Conservation (phyloP, 2,888 invertebrate species). For the Aricia artaxerxes region DNA sequence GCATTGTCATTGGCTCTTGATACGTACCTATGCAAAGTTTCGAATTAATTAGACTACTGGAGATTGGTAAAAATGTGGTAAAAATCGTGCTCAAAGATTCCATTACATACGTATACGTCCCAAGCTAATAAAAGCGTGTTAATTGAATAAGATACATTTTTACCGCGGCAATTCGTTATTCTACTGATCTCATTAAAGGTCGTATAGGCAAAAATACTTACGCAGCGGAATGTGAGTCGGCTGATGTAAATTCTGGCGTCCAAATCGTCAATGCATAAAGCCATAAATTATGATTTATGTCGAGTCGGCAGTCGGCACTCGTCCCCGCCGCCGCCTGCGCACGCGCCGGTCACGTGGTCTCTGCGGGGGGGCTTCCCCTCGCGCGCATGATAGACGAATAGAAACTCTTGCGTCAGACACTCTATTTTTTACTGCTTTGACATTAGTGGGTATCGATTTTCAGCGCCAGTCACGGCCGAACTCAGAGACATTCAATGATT, state of each 20-base stretch:
- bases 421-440: constrained; percentile 5
- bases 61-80: too few species aligned
- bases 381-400: constrained; percentile 31
- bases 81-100: too few species aligned
- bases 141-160: too few species aligned
- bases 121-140: too few species aligned
- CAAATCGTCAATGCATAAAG: constrained; percentile 1
- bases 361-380: constrained; percentile 30
- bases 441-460: neutral
- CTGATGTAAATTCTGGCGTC: constrained; percentile 15
- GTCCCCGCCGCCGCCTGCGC: neutral
- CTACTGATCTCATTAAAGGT: neutral
- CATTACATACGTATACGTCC: too few species aligned
- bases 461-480: neutral
- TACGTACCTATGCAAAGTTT: too few species aligned
- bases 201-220: neutral
- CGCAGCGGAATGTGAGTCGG: constrained; percentile 3
- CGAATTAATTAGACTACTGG: too few species aligned
- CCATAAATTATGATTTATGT: neutral
- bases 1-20: too few species aligned
- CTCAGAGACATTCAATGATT: too few species aligned
- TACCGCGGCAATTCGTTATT: too few species aligned
- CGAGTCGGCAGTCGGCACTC: neutral
- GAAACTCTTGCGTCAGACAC: constrained; percentile 41
- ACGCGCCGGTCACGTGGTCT: constrained; percentile 16